Evolutionary conservation across 1,140 invertebrate species (phyloP), one percentile per base, ranked within the genome.

Genomic region (Limonius californicus): DNA sequence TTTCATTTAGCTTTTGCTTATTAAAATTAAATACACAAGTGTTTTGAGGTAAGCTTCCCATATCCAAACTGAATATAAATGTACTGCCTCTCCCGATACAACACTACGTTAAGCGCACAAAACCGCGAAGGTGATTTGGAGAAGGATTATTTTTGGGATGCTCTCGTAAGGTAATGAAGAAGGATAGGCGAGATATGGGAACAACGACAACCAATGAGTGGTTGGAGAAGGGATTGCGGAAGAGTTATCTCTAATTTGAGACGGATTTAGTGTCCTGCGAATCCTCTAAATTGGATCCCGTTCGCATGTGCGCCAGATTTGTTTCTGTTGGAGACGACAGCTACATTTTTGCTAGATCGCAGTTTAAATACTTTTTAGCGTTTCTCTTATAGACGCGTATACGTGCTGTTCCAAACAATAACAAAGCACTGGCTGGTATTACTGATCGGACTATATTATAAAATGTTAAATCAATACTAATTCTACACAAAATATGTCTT

Each of bases 191-290:
- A 61, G 59, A 61, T 61, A 61, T 61, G 59, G 59, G 53, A 61
- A 47, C 59, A 61, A 61, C 60, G 60, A 61, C 68, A 70, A 64
- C 70, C 70, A 70, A 71, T 71, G 70, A 71, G 66, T 70, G 68
- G 70, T 72, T 71, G 71, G 71, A 69, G 65, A 68, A 71, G 74
- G 78, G 78, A 80, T 80, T 80, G 78, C 72, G 70, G 70, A 67
- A 65, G 72, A 77, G 78, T 77, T 80, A 81, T 81, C 80, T 81
- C 77, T 80, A 80, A 81, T 81, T 81, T 79, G 76, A 72, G 70
- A 71, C 67, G 79, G 79, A 79, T 81, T 81, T 81, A 78, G 74
- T 79, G 73, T 73, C 72, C 76, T 75, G 78, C 75, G 78, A 81
- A 81, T 81, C 79, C 68, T 78, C 77, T 77, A 82, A 81, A 82